These are phyloP conservation scores for Callimico goeldii DNA, from an alignment of 2,797 vertebrate genomes.

Conservation along the genomic window DNA sequence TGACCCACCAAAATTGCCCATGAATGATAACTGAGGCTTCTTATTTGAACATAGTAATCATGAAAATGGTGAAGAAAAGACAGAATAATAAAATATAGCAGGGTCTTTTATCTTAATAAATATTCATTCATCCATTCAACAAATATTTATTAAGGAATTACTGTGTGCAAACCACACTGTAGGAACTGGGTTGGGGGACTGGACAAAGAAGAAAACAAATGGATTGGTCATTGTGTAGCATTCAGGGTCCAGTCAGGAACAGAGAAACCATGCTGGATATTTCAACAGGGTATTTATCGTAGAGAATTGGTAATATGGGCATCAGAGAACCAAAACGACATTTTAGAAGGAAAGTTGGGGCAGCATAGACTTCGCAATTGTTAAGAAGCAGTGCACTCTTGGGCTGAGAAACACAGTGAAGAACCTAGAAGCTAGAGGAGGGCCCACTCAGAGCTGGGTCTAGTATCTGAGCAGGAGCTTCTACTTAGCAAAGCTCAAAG, in stretches of 20 bases:
- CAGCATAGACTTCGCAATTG: not conserved
- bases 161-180: not conserved
- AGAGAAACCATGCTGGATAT: not conserved
- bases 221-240: not conserved
- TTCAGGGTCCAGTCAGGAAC: not conserved
- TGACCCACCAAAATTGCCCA: not conserved
- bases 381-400: not conserved
- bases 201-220: not conserved
- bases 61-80: constrained; percentile 7
- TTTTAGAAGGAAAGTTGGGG: not conserved
- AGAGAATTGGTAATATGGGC: not conserved
- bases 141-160: constrained; percentile 38
- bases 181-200: not conserved
- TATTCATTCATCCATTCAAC: not conserved
- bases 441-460: not conserved
- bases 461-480: not conserved
- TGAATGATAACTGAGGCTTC: constrained; percentile 11
- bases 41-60: not conserved
- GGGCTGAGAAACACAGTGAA: not conserved
- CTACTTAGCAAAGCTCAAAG: not conserved
- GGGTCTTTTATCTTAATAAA: constrained; percentile 18
- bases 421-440: not conserved
- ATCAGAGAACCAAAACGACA: not conserved
- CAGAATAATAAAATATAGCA: constrained; percentile 11
- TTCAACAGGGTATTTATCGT: not conserved